Conservation (phyloP, 2,888 invertebrate genomes). For the Eremobia ochroleuca region DNA sequence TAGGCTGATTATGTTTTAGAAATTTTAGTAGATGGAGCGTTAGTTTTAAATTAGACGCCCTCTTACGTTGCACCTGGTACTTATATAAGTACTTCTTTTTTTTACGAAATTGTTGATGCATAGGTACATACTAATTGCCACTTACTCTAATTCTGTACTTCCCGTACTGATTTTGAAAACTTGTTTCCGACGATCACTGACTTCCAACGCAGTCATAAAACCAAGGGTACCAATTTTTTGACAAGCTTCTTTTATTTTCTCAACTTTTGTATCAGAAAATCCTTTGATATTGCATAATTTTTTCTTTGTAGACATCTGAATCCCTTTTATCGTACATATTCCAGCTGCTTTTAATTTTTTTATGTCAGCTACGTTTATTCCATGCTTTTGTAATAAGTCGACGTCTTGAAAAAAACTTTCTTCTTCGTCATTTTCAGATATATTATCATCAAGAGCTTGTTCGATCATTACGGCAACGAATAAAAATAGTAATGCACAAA, state of each 20-base stretch:
- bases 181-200: slow-evolving; percentile 93
- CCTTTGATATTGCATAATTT: slow-evolving; percentile 94
- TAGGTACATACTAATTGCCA: slow-evolving; percentile 37
- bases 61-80: neutral
- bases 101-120: neutral
- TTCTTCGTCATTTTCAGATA: slow-evolving; percentile 91
- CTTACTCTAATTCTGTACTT: slow-evolving; percentile 94
- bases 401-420: slow-evolving; percentile 94
- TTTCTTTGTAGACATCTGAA: slow-evolving; percentile 95
- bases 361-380: slow-evolving; percentile 94
- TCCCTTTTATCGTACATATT: slow-evolving; percentile 95
- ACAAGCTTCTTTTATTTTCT: slow-evolving; percentile 95
- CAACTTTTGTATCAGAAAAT: slow-evolving; percentile 94
- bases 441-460: slow-evolving; percentile 84
- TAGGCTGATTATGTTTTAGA: neutral
- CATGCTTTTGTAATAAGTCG: slow-evolving; percentile 92
- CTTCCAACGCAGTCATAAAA: slow-evolving; percentile 94
- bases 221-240: slow-evolving; percentile 92
- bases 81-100: neutral
- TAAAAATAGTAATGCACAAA: neutral
- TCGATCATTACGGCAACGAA: slow-evolving; percentile 78
- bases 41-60: neutral
- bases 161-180: slow-evolving; percentile 94
- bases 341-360: slow-evolving; percentile 94
- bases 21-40: neutral